phyloP scores from a whole-genome alignment of 2,888 invertebrate species.

The Pasiphila rectangulata region DNA sequence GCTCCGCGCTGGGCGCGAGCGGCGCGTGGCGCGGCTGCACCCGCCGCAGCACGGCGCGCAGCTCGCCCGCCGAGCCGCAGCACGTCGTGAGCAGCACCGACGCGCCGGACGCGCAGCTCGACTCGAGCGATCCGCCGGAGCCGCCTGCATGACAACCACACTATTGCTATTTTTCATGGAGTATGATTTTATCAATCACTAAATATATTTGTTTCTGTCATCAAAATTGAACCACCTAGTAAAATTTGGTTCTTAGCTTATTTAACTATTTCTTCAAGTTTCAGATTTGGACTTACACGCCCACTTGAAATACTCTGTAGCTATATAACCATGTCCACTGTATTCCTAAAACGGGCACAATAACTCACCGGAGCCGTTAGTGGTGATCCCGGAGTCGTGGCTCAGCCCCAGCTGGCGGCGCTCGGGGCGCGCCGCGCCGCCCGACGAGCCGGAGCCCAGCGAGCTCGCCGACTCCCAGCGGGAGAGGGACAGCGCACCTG shows the following conservation, averaged over 20 bases:
- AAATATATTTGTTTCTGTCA: too few species aligned
- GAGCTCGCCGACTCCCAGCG: conserved; percentile 89
- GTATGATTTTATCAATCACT: too few species aligned
- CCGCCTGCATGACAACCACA: conserved; percentile 38
- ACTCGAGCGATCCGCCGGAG: conserved; percentile 49
- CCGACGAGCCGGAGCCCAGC: conserved; percentile 78
- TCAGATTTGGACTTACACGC: too few species aligned
- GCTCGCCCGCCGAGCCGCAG: conserved; percentile 90
- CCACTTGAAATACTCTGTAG: too few species aligned
- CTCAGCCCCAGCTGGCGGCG: conserved; percentile 66
- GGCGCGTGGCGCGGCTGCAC: conserved; percentile 79
- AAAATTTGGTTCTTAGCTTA: too few species aligned
- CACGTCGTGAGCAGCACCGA: conserved; percentile 89
- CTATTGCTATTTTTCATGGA: too few species aligned
- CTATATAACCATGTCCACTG: too few species aligned
- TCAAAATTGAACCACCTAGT: too few species aligned
- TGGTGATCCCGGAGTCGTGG: conserved; percentile 74
- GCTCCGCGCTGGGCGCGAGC: conserved; percentile 85
- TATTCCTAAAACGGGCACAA: too few species aligned
- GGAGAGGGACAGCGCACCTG: conserved; percentile 90
- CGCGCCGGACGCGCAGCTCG: conserved; percentile 47
- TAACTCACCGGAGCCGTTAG: conserved; percentile 66
- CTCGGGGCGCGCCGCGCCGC: conserved; percentile 60
- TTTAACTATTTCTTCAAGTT: too few species aligned
- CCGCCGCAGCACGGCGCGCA: conserved; percentile 87